Percentiles rank a stretch among this genome's conserved stretches.
Conservation (phyloP, 2,797 vertebrate genomes). For the Mus caroli region DNA sequence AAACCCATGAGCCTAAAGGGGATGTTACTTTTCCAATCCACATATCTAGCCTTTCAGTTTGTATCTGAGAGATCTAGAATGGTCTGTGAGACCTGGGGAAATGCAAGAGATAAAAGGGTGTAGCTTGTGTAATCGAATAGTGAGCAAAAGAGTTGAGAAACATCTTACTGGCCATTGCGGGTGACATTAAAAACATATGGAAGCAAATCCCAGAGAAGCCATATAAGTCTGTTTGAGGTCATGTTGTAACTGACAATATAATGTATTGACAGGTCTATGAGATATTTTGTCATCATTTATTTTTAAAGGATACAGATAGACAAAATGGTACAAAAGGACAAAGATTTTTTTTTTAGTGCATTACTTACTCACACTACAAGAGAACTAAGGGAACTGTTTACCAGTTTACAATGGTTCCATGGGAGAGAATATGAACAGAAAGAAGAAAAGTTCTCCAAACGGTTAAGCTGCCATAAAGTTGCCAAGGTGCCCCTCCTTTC, state of each 20-base stretch:
- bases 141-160: background rate
- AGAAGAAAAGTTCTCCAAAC: background rate
- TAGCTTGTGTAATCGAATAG: background rate
- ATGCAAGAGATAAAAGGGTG: background rate
- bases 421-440: background rate
- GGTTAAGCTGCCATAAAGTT: background rate
- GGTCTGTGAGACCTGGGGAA: background rate
- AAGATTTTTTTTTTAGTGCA: background rate
- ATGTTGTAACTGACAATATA: constrained; percentile 7
- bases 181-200: background rate
- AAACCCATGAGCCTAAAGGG: background rate
- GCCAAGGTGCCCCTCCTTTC: background rate
- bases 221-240: background rate
- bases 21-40: background rate
- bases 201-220: constrained; percentile 9
- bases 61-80: background rate
- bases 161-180: background rate
- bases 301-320: constrained; percentile 14
- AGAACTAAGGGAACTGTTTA: background rate
- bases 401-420: background rate
- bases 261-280: background rate
- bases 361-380: background rate
- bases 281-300: constrained; percentile 30
- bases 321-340: background rate
- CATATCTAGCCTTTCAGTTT: background rate